phyloP scores from a whole-genome alignment of 2,797 vertebrate genomes.

The Acanthiza pusilla region DNA sequence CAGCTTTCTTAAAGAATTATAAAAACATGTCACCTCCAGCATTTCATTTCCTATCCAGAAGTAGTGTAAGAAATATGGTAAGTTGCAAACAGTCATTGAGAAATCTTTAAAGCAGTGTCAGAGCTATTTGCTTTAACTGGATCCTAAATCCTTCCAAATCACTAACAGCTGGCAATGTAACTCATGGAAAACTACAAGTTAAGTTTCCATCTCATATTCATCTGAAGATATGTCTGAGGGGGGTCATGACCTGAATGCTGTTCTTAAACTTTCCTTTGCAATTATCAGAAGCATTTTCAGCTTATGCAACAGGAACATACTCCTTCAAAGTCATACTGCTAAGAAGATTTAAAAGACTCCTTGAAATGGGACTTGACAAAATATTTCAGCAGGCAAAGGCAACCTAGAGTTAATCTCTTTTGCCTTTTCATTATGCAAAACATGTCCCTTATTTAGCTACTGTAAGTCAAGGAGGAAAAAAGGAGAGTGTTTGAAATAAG shows the following conservation, averaged over 20 bases:
- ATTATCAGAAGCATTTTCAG: slow-evolving; percentile 20
- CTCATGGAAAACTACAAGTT: background rate
- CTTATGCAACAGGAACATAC: slow-evolving; percentile 7
- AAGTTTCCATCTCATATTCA: background rate
- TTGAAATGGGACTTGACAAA: slow-evolving; percentile 34
- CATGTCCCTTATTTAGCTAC: background rate
- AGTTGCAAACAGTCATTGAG: background rate
- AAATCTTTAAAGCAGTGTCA: background rate
- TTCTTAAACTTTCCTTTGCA: background rate
- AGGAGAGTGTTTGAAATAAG: background rate
- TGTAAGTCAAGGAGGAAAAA: background rate
- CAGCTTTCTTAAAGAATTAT: background rate
- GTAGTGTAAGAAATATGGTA: background rate
- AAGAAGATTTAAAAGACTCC: background rate
- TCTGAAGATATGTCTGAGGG: background rate
- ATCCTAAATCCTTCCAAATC: background rate
- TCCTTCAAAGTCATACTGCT: background rate
- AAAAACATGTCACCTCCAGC: background rate
- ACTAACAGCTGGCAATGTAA: background rate
- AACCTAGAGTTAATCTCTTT: background rate
- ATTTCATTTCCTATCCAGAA: background rate
- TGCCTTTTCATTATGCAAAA: slow-evolving; percentile 7
- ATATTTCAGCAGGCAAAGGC: slow-evolving; percentile 6
- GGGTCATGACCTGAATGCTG: background rate
- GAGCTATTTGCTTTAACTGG: background rate